Base-by-base conservation (phyloP, 2,797 vertebrate genomes). In the Gobionotothen gibberifrons region DNA sequence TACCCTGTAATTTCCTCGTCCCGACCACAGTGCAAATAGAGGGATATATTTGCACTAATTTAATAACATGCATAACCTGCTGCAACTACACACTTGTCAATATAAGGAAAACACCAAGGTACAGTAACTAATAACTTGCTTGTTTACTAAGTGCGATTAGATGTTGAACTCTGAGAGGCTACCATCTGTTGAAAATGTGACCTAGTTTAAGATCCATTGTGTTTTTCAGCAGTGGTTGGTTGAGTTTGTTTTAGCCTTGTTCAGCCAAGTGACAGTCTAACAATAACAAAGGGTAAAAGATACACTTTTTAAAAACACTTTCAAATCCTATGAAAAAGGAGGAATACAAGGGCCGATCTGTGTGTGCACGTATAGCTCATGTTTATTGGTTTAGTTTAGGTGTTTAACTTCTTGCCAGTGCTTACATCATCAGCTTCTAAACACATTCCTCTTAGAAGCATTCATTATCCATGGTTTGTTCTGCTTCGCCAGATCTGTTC, bases 151-250 rank as follows among this genome's bases (percentile, higher is more conserved):
- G 1, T 74, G 19, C 22, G 40, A 72, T 48, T 19, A 42, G 9
- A 59, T 72, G 22, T 32, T 78, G 36, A 11, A 55, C 19, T 58
- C 22, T 56, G 49, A 69, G 47, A 72, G 21, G 43, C 48, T 51
- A 52, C 4, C 49, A 42, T 69, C 48, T 70, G 68, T 75, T 69
- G 10, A 40, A 67, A 29, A 6, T 5, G 11, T 49, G 53, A 44
- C 44, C 60, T 40, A 44, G n/a, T 65, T 72, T 53, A 40, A 26
- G 26, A 5, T 26, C 54, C 22, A 57, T 42, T 74, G n/a, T 69
- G 42, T 21, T 49, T 21, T 49, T 54, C 51, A 19, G 54, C 26
- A 17, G 14, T 26, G 43, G 9, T 19, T 74, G 11, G 21, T 39
- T 63, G 9, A 9, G 29, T 39, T 21, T 52, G 0, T 40, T 64